Percentiles rank a stretch among this genome's conserved stretches.
Conservation (phyloP, 2,888 invertebrate species). For the Nebria brevicollis region DNA sequence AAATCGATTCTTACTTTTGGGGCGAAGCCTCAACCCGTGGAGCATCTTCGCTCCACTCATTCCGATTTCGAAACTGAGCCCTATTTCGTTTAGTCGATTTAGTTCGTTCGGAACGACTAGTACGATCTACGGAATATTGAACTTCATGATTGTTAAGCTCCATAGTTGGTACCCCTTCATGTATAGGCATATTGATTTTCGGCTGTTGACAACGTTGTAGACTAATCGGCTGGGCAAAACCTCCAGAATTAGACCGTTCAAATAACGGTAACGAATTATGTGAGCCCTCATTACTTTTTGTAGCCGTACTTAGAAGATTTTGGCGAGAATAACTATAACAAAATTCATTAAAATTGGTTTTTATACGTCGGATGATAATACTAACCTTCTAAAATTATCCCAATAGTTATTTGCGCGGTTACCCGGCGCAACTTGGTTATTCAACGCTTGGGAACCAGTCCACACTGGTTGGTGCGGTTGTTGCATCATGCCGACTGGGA, state of each 20-base stretch:
- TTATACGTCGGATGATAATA: not conserved
- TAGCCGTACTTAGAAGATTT: conserved; percentile 81
- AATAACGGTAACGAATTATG: conserved; percentile 65
- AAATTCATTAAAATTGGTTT: not conserved
- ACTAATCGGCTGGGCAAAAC: conserved; percentile 60
- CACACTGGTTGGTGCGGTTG: conserved; percentile 58
- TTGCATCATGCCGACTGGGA: conserved; percentile 57
- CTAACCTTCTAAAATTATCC: conserved; percentile 92
- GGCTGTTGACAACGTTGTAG: conserved; percentile 53
- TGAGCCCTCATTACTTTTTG: conserved; percentile 77
- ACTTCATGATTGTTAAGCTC: conserved; percentile 54
- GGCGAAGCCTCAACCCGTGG: conserved; percentile 48
- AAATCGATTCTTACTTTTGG: conserved; percentile 50
- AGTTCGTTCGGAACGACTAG: conserved; percentile 32
- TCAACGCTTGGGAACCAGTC: conserved; percentile 70
- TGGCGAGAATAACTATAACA: conserved; percentile 82
- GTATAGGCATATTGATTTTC: conserved; percentile 53
- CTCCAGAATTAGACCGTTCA: conserved; percentile 68
- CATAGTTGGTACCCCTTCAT: conserved; percentile 55
- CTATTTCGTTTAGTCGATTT: conserved; percentile 39
- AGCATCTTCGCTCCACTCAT: conserved; percentile 57
- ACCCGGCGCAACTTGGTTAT: conserved; percentile 91
- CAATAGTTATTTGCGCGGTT: conserved; percentile 93
- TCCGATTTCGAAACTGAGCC: conserved; percentile 51
- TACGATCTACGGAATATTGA: conserved; percentile 23